Evolutionary conservation across 2,888 invertebrate genomes (phyloP).

Genomic region (Marasmarcha lunaedactyla): DNA sequence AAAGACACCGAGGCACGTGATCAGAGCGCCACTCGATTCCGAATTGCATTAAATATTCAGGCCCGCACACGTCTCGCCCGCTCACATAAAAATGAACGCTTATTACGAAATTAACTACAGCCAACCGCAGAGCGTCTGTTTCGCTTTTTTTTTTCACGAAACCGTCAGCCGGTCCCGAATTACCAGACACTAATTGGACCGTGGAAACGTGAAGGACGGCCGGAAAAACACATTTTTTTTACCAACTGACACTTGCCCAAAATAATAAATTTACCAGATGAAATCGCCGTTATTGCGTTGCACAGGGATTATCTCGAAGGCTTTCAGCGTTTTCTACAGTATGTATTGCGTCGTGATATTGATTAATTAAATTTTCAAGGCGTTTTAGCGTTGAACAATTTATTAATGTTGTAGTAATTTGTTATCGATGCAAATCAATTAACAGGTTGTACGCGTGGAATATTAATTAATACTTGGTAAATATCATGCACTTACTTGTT

Average conservation of each 20-base stretch:
- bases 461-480: too few species aligned
- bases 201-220: constrained; percentile 62
- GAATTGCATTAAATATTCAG: constrained; percentile 60
- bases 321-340: too few species aligned
- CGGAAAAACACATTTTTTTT: constrained; percentile 39
- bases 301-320: too few species aligned
- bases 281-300: neutral
- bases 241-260: constrained; percentile 15
- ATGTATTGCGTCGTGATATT: too few species aligned
- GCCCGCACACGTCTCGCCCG: constrained; percentile 39
- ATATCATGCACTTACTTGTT: too few species aligned
- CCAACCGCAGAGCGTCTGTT: constrained; percentile 42
- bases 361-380: too few species aligned
- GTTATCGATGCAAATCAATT: too few species aligned
- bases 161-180: constrained; percentile 60
- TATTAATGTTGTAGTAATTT: too few species aligned
- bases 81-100: constrained; percentile 65
- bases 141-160: constrained; percentile 33
- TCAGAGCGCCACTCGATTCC: constrained; percentile 37
- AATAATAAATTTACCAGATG: constrained; percentile 2
- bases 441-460: too few species aligned
- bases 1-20: constrained; percentile 27
- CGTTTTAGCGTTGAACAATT: too few species aligned
- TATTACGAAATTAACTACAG: constrained; percentile 66
- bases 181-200: constrained; percentile 67